Evolutionary conservation across 2,888 invertebrate genomes (phyloP).

Genomic region (Caenorhabditis virilis): DNA sequence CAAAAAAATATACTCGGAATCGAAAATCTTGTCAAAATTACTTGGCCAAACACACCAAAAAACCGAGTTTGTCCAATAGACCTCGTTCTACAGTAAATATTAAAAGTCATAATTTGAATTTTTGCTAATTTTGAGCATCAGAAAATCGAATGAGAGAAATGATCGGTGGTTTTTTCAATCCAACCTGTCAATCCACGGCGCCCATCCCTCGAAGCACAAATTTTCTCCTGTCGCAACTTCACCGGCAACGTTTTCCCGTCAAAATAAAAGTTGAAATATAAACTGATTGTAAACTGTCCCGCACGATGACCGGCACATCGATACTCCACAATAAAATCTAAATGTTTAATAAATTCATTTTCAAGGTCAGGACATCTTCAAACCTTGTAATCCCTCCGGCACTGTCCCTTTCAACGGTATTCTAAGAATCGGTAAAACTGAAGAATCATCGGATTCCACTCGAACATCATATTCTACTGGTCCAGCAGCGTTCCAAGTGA

Average conservation of each 20-base stretch:
- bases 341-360: conserved; percentile 12
- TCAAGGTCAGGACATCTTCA: conserved; percentile 1
- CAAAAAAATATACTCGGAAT: no score
- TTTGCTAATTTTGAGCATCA: no score
- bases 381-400: conserved; percentile 57
- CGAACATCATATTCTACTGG: conserved; percentile 51
- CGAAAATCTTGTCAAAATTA: no score
- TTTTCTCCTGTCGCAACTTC: conserved; percentile 50
- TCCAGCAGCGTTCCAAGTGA: conserved; percentile 60
- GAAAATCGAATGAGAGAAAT: background rate
- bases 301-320: conserved; percentile 63
- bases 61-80: no score
- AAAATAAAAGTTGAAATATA: conserved; percentile 50
- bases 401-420: conserved; percentile 56
- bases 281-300: conserved; percentile 62
- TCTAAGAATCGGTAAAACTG: conserved; percentile 63
- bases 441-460: conserved; percentile 61
- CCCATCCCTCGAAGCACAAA: conserved; percentile 46
- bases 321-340: conserved; percentile 65
- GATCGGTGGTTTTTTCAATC: background rate
- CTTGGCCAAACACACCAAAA: no score
- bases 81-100: no score
- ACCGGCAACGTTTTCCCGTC: conserved; percentile 33
- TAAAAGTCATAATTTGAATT: no score
- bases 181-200: conserved; percentile 41